Evolutionary conservation across 2,888 invertebrate genomes (phyloP), one percentile per base, ranked within the genome.

Genomic region (Rapana venosa): DNA sequence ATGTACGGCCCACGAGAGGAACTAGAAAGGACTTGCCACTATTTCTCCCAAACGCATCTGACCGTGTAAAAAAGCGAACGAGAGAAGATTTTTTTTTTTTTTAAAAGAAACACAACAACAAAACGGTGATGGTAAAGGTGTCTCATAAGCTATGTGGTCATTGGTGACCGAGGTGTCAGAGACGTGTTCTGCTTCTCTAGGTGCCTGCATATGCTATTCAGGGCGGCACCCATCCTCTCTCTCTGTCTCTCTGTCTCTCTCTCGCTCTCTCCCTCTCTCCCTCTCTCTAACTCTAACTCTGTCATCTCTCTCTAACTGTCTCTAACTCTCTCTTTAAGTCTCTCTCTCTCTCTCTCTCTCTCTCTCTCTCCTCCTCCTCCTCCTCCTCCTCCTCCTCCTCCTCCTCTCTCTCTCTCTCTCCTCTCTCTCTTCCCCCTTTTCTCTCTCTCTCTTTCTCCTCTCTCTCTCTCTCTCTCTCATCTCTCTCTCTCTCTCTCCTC

Each of bases 391-490:
- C 2, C 32, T 32, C 35, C 2, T 13, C 35, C 79, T 35, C n/a
- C 15, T 17, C 35, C 22, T 35, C 79, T 20, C 32, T 35, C 35
- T 79, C 79, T 35, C 32, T 35, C 13, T 79, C 30, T 30, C 32
- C 32, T 20, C 32, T 17, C 79, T 35, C 22, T 17, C 35, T 17
- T 35, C 35, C 79, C 35, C 35, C 35, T 35, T 35, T 35, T 79
- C 79, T 79, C 35, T 20, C 32, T 35, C 35, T 79, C 35, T 79
- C 79, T 35, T 1, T 35, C 35, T 35, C 35, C 79, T 79, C 79
- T 35, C 79, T 79, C 79, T 79, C 79, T 79, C 79, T 79, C 79
- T 79, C 79, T 79, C 35, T 4, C 79, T 79, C 35, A 15, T 35
- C 11, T 20, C 32, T 20, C 79, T 30, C 79, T 6, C 79, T 30